Evolutionary conservation across 2,797 vertebrate genomes (phyloP).

Genomic region (Babyrousa celebensis): DNA sequence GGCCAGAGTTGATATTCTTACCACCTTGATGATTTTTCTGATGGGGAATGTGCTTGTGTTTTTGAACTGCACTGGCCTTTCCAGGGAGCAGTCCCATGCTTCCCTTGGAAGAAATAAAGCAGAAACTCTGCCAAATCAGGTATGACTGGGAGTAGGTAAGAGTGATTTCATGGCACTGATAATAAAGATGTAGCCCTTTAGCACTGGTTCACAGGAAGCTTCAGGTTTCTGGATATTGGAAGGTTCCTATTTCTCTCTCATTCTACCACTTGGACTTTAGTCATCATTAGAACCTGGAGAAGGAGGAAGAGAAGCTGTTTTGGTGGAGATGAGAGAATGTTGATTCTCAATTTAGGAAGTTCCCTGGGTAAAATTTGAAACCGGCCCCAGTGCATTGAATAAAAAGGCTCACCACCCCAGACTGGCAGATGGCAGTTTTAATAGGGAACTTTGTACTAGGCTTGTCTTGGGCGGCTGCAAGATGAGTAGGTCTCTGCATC

Average conservation of each 20-base stretch:
- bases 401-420: background rate
- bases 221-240: constrained; percentile 21
- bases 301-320: background rate
- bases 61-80: constrained; percentile 44
- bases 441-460: background rate
- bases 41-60: background rate
- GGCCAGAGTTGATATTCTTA: background rate
- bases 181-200: constrained; percentile 41
- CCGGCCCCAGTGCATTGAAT: background rate
- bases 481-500: background rate
- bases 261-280: constrained; percentile 17
- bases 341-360: background rate
- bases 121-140: background rate
- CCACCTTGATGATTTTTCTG: background rate
- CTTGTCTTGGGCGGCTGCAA: background rate
- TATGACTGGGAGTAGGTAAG: background rate
- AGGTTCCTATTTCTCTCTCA: background rate
- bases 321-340: background rate
- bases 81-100: background rate
- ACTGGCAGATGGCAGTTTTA: background rate
- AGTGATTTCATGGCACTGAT: background rate
- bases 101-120: background rate
- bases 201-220: background rate
- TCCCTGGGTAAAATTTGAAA: background rate
- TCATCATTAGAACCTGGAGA: background rate